Conservation (phyloP, 2,113 vertebrate species). For the Pungitius pungitius region DNA sequence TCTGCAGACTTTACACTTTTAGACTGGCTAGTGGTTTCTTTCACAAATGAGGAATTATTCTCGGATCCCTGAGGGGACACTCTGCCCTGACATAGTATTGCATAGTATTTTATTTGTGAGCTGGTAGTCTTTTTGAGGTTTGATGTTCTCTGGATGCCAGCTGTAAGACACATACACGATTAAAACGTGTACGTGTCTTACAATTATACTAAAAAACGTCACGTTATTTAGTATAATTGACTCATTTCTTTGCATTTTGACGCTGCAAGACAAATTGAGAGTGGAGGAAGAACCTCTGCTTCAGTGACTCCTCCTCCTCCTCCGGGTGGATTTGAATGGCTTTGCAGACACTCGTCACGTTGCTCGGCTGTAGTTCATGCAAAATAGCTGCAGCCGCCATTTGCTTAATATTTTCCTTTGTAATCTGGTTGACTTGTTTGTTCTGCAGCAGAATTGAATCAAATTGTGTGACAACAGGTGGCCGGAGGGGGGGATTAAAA, state of each 20-base stretch:
- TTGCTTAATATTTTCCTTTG: slow-evolving; percentile 10
- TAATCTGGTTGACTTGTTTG: neutral
- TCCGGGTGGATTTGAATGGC: neutral
- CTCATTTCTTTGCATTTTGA: neutral
- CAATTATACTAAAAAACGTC: no score
- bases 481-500: neutral
- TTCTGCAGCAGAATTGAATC: no score
- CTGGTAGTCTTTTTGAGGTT: neutral
- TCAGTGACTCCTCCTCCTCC: neutral
- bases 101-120: neutral
- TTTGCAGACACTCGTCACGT: neutral
- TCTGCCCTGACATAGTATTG: neutral
- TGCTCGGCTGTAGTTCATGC: neutral
- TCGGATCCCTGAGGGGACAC: neutral
- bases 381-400: slow-evolving; percentile 1
- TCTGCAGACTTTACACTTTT: neutral
- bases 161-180: neutral
- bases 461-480: slow-evolving; percentile 5
- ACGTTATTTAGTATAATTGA: neutral
- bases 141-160: neutral
- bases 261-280: neutral
- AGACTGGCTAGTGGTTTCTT: neutral
- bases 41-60: neutral
- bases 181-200: no score
- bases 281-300: neutral